Percentiles rank a stretch among this genome's conserved stretches.
Evolutionary conservation across 2,888 invertebrate genomes (phyloP).

Genomic region (Reticulitermes lucifugus): DNA sequence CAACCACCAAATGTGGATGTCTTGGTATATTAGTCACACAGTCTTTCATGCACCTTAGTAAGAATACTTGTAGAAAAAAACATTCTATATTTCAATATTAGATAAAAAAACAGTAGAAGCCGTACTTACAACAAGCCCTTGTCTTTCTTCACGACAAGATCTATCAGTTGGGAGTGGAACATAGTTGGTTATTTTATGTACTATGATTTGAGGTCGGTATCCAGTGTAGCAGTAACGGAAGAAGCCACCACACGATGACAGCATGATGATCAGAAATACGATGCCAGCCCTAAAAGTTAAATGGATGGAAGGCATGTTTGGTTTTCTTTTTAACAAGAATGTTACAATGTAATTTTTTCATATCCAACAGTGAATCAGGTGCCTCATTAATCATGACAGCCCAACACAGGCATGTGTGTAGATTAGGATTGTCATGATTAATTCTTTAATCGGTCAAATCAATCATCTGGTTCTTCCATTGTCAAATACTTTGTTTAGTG

Average conservation of each 20-base stretch:
- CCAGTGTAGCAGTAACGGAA: conserved; percentile 57
- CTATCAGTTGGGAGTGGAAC: conserved; percentile 52
- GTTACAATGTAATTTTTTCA: background rate
- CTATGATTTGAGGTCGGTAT: conserved; percentile 52
- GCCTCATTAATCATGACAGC: background rate
- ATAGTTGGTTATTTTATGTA: conserved; percentile 53
- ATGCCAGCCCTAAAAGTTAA: conserved; percentile 56
- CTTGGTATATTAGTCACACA: too few relatives aligned
- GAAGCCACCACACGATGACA: conserved; percentile 58
- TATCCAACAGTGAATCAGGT: background rate
- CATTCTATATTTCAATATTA: too few relatives aligned
- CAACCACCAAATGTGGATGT: too few relatives aligned
- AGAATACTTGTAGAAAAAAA: too few relatives aligned
- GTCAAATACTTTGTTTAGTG: too few relatives aligned
- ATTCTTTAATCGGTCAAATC: too few relatives aligned
- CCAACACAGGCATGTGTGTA: too few relatives aligned
- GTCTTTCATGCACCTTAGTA: too few relatives aligned
- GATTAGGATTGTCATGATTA: too few relatives aligned
- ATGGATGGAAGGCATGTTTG: background rate
- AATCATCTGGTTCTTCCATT: too few relatives aligned
- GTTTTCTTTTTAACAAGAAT: too few relatives aligned
- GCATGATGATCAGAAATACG: conserved; percentile 55
- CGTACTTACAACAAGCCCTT: conserved; percentile 50
- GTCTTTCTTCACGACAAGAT: conserved; percentile 46
- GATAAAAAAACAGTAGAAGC: too few relatives aligned